Evolutionary conservation across 2,888 invertebrate species (phyloP).

Genomic region (Leptarthrus brevirostris): DNA sequence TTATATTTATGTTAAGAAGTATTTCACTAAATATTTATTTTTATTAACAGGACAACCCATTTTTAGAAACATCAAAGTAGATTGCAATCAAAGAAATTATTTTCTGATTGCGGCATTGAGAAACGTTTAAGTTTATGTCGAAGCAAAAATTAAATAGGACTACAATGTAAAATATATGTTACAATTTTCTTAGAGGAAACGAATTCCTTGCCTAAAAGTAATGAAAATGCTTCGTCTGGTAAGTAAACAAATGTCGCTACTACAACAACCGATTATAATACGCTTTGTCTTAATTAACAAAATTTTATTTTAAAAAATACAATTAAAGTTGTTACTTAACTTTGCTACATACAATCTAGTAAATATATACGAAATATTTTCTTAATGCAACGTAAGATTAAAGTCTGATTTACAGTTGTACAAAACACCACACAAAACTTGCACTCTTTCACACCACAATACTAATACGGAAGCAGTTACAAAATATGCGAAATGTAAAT

Average conservation of each 20-base stretch:
- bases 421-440: neutral
- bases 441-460: constrained; percentile 35
- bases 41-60: neutral
- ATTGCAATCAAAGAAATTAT: no score
- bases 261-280: neutral
- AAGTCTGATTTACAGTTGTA: constrained; percentile 4
- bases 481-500: constrained; percentile 29
- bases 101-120: neutral
- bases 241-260: constrained; percentile 17
- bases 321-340: constrained; percentile 11
- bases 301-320: neutral
- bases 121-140: no score
- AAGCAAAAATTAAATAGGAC: no score
- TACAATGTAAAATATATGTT: neutral
- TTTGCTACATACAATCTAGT: constrained; percentile 26
- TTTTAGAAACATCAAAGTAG: neutral
- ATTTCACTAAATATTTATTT: neutral
- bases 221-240: constrained; percentile 37
- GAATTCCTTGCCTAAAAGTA: neutral
- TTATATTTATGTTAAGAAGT: neutral
- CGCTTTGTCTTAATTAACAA: constrained; percentile 9
- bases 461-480: constrained; percentile 33
- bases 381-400: constrained; percentile 20
- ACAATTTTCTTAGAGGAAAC: neutral
- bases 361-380: constrained; percentile 20